A percentile compares a stretch with the other conserved stretches of the same genome.
These are phyloP conservation scores for Alviniconcha marisindica DNA, from an alignment of 1,140 invertebrate genomes.

Conservation along the genomic window DNA sequence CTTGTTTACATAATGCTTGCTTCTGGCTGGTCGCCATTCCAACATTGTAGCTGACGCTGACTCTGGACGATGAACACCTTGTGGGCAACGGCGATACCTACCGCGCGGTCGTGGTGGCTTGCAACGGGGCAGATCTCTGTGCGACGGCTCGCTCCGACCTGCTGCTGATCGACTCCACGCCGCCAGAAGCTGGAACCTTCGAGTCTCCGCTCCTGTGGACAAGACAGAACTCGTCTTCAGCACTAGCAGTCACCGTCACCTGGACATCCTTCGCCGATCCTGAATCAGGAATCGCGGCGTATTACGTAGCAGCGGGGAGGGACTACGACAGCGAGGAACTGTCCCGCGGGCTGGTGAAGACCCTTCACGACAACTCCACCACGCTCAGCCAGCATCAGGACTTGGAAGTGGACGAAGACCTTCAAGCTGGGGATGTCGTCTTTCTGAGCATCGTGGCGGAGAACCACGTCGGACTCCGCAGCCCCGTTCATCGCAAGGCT, in stretches of 20 bases:
- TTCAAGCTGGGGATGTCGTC: constrained; percentile 40
- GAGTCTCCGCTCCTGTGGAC: constrained; percentile 47
- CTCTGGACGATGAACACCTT: neutral
- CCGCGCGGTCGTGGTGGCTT: constrained; percentile 30
- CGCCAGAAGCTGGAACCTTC: constrained; percentile 57
- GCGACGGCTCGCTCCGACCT: constrained; percentile 14
- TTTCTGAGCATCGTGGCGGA: constrained; percentile 43
- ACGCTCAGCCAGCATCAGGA: constrained; percentile 25
- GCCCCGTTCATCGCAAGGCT: constrained; percentile 37
- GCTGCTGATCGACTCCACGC: constrained; percentile 48
- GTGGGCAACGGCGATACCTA: constrained; percentile 40
- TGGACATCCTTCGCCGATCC: constrained; percentile 54
- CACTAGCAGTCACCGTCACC: too few relatives aligned
- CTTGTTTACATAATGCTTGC: too few relatives aligned
- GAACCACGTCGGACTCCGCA: constrained; percentile 45
- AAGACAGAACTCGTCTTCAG: neutral
- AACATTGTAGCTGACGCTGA: neutral
- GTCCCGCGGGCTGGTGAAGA: constrained; percentile 25
- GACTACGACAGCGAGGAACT: constrained; percentile 49
- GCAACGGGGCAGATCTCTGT: constrained; percentile 48
- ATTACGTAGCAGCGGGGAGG: constrained; percentile 46
- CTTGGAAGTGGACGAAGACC: neutral
- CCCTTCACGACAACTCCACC: constrained; percentile 27
- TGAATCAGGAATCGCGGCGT: constrained; percentile 50
- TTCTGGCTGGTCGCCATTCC: too few relatives aligned